A percentile compares a stretch with the other conserved stretches of the same genome.
phyloP scores from a whole-genome alignment of 2,113 vertebrate species.

The Narcine bancroftii region DNA sequence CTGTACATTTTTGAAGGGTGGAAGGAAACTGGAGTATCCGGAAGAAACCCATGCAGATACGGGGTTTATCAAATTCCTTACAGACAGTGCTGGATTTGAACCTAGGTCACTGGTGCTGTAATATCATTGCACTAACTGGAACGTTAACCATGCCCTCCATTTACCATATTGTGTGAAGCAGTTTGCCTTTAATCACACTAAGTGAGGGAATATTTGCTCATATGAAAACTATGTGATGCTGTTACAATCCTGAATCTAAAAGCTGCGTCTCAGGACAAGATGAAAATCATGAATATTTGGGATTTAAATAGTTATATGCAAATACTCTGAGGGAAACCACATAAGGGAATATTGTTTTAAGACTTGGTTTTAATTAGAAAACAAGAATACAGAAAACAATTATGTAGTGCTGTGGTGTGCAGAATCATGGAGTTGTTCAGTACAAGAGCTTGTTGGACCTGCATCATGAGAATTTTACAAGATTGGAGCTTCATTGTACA shows the following conservation, averaged over 20 bases:
- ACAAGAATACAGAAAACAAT: background rate
- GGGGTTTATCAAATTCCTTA: too few species aligned
- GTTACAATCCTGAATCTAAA: background rate
- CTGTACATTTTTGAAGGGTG: too few species aligned
- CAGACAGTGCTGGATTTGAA: too few species aligned
- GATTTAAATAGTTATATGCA: background rate
- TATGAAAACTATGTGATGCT: background rate
- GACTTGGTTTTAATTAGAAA: background rate
- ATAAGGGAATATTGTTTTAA: constrained; percentile 13
- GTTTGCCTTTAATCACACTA: background rate
- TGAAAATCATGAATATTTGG: background rate
- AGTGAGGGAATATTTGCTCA: background rate
- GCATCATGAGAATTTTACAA: background rate
- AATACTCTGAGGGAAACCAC: background rate
- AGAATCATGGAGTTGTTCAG: too few species aligned
- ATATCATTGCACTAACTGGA: too few species aligned
- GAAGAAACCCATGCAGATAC: too few species aligned
- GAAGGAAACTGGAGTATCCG: too few species aligned
- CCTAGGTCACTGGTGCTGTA: too few species aligned
- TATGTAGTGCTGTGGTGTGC: background rate
- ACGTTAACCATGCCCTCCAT: too few species aligned
- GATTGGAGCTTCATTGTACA: background rate
- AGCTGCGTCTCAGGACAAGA: background rate
- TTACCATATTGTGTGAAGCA: background rate
- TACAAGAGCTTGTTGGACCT: too few species aligned